phyloP scores from a whole-genome alignment of 2,888 invertebrate genomes.

The Chloromyia formosa region DNA sequence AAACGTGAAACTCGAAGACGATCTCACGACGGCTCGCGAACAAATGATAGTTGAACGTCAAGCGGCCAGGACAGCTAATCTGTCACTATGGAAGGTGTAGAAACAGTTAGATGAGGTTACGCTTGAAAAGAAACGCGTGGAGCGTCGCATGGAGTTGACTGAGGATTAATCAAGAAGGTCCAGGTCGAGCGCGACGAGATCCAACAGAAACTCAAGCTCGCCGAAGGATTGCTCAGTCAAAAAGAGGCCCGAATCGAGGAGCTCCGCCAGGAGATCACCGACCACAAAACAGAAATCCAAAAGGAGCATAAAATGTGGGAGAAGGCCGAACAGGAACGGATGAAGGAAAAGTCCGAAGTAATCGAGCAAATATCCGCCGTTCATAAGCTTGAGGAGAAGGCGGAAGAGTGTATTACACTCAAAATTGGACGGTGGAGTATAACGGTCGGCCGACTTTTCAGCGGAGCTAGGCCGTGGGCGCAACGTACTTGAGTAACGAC shows the following conservation, averaged over 20 bases:
- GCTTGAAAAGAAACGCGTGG: slow-evolving; percentile 71
- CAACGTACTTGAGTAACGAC: too few species aligned
- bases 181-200: slow-evolving; percentile 68
- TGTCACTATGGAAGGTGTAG: too few species aligned
- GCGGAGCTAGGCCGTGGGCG: too few species aligned
- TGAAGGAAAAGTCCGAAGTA: slow-evolving; percentile 61
- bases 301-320: slow-evolving; percentile 64
- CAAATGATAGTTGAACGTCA: slow-evolving; percentile 73
- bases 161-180: slow-evolving; percentile 67
- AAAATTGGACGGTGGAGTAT: too few species aligned
- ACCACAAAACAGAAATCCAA: slow-evolving; percentile 61
- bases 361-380: slow-evolving; percentile 58
- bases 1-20: slow-evolving; percentile 71
- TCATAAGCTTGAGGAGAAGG: slow-evolving; percentile 59
- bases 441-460: too few species aligned
- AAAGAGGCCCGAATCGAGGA: slow-evolving; percentile 67
- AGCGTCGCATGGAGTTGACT: slow-evolving; percentile 70
- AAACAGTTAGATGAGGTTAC: slow-evolving; percentile 72
- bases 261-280: slow-evolving; percentile 64
- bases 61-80: slow-evolving; percentile 73
- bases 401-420: slow-evolving; percentile 57
- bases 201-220: slow-evolving; percentile 59
- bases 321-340: slow-evolving; percentile 64
- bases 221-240: slow-evolving; percentile 65
- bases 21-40: slow-evolving; percentile 67